Percentiles rank a stretch among this genome's conserved stretches.
Evolutionary conservation across 64 coral and sea anemone genomes (phyloP).

Genomic region (Dendrophyllia cribrosa): DNA sequence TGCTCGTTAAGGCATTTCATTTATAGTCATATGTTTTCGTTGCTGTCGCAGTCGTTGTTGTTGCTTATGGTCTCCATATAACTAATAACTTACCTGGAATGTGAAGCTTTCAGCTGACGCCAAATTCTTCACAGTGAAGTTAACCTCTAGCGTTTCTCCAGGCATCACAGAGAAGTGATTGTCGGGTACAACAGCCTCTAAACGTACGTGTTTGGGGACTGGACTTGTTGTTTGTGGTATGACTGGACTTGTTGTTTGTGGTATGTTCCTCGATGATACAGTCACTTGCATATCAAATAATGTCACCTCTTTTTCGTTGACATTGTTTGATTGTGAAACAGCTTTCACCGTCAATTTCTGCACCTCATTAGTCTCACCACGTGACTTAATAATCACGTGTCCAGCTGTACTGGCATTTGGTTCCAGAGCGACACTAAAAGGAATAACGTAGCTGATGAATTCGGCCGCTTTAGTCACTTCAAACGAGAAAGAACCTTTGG

Average conservation of each 20-base stretch:
- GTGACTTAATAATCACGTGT: constrained; percentile 23
- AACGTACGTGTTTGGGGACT: neutral
- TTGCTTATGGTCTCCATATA: no score
- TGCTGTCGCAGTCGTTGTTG: no score
- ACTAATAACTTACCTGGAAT: neutral
- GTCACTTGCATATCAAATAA: neutral
- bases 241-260: neutral
- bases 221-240: no score
- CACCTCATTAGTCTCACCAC: neutral
- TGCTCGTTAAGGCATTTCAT: neutral
- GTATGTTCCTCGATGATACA: neutral
- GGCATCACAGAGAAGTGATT: neutral
- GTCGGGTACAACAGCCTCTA: neutral
- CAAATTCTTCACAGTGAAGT: constrained; percentile 13
- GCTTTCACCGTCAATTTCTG: neutral
- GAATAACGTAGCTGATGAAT: constrained; percentile 17
- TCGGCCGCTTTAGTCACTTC: neutral
- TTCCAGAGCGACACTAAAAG: constrained; percentile 5
- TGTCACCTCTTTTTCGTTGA: neutral
- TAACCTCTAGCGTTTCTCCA: neutral
- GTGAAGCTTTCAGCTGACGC: neutral
- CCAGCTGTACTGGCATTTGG: neutral
- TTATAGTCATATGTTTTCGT: no score
- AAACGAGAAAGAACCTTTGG: neutral
- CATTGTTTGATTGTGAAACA: constrained; percentile 10